Evolutionary conservation across 2,888 invertebrate genomes (phyloP).

Genomic region (Zaprionus obscuricornis): DNA sequence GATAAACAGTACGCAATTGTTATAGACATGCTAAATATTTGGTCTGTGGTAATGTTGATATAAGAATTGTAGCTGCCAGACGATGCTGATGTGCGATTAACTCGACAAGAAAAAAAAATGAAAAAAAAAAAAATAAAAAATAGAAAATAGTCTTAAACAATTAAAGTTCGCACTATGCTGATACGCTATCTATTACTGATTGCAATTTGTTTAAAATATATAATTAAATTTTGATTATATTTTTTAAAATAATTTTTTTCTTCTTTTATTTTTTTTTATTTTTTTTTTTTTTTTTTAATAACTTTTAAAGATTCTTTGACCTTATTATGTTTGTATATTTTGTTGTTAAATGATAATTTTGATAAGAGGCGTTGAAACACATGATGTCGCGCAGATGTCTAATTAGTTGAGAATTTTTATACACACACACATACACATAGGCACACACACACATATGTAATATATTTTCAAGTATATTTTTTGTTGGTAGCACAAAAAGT

Average conservation of each 20-base stretch:
- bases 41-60: conserved; percentile 15
- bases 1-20: conserved; percentile 39
- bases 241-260: conserved; percentile 1
- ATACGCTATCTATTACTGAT: no score
- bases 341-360: conserved; percentile 52
- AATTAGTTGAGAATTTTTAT: conserved; percentile 46
- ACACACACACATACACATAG: background rate
- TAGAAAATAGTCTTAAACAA: conserved; percentile 3
- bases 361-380: conserved; percentile 45
- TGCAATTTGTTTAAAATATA: no score
- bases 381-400: conserved; percentile 15
- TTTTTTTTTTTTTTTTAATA: background rate
- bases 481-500: conserved; percentile 14
- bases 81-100: conserved; percentile 9
- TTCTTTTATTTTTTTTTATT: conserved; percentile 1
- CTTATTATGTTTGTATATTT: conserved; percentile 31
- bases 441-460: background rate
- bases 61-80: conserved; percentile 6
- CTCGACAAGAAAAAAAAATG: conserved; percentile 29
- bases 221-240: conserved; percentile 24
- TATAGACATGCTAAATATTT: conserved; percentile 18
- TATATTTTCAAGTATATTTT: background rate
- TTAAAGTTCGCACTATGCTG: conserved; percentile 6
- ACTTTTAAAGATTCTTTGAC: conserved; percentile 19
- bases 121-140: conserved; percentile 1